Base-by-base conservation (phyloP, 2,113 vertebrate genomes). In the Osmerus eperlanus region DNA sequence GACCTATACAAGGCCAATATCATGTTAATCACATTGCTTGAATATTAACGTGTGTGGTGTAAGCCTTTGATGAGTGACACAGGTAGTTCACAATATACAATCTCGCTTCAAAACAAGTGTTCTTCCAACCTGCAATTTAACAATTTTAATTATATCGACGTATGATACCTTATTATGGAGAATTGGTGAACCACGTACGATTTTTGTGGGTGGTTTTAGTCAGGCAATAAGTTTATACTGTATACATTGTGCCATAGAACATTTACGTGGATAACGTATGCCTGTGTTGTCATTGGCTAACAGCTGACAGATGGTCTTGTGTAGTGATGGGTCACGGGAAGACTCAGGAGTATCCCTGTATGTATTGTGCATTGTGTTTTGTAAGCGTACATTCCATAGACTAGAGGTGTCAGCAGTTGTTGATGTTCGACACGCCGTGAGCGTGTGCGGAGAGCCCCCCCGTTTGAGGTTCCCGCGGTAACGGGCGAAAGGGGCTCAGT, bases 311-410 rank as follows among this genome's bases (percentile, higher is more conserved):
- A 85, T 89, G 85, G 88, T 75, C 15, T 71, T 70, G 82, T 78
- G 81, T 82, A 78, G 62, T 18, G 28, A 11, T 12, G 7, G 41
- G 9, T 11, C 9, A 47, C 8, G 2, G 41, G 9, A 12, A 9
- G 6, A 47, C 41, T 83, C 51, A 12, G 36, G 81, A 81, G 68
- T 83, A 80, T 84, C 82, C 89, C 71, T 78, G 85, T 86, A 78
- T 87, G 81, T 83, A 79, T 88, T 88, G 88, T 89, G 89, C 81
- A 66, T 83, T 0, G 80, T 88, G 89, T 89, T 85, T 85, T 84
- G 84, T 87, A 86, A 87, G 91, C 83, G 82, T 92, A 93, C 90
- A 92, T 92, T 93, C 92, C 90, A 90, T 89, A 90, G 85, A 91
- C 85, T 80, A 86, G 85, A 89, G 83, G 83, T 85, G 87, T 90